These are phyloP conservation scores for Ophion obscuratus DNA, from an alignment of 2,888 invertebrate species.

Conservation along the genomic window DNA sequence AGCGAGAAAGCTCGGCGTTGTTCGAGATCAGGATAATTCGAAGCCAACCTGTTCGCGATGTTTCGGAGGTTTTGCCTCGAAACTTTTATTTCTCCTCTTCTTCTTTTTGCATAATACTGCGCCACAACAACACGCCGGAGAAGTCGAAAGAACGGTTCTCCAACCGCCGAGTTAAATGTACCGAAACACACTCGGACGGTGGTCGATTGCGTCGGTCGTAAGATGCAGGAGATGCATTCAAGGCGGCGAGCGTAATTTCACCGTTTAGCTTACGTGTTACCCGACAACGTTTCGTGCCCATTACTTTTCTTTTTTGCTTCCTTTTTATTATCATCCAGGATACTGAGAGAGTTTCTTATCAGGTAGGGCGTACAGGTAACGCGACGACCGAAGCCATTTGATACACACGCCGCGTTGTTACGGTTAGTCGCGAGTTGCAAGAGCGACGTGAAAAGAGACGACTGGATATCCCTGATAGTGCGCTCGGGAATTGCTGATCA, in stretches of 20 bases:
- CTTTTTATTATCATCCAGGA: constrained; percentile 17
- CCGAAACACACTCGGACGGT: constrained; percentile 56
- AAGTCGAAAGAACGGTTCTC: constrained; percentile 57
- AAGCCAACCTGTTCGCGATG: neutral
- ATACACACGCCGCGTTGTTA: neutral
- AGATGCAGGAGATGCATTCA: constrained; percentile 26
- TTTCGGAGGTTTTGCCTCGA: neutral
- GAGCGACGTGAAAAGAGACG: constrained; percentile 54
- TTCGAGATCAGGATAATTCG: neutral
- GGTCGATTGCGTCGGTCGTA: constrained; percentile 36
- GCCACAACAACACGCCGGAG: constrained; percentile 32
- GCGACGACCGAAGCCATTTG: constrained; percentile 24
- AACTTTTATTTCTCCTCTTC: constrained; percentile 3
- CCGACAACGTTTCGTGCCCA: constrained; percentile 13
- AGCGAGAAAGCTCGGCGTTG: neutral
- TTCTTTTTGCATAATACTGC: constrained; percentile 37
- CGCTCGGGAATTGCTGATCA: constrained; percentile 69
- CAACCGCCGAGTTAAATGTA: constrained; percentile 63
- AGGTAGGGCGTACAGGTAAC: constrained; percentile 17
- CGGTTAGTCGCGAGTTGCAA: constrained; percentile 2
- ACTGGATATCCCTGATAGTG: constrained; percentile 67
- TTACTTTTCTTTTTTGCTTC: neutral
- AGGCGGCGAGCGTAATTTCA: constrained; percentile 49
- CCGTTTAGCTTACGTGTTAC: constrained; percentile 32
- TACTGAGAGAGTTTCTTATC: constrained; percentile 51